Evolutionary conservation across 1,140 invertebrate genomes (phyloP), one percentile per base, ranked within the genome.

Genomic region (Aethina tumida): DNA sequence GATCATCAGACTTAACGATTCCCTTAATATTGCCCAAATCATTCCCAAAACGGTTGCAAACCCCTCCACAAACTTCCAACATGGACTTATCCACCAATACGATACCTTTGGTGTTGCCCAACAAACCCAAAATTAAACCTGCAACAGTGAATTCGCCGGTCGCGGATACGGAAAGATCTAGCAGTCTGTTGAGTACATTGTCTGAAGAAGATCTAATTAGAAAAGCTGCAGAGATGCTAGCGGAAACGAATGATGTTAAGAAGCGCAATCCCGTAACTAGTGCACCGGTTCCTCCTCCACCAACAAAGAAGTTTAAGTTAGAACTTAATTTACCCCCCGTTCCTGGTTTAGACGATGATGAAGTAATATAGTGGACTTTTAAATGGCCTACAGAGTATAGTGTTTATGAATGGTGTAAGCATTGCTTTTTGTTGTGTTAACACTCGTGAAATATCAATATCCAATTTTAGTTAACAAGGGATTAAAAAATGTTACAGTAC

Each of bases 141-240:
- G 12, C 36, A 7, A 36, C 35, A 2, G 29, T 35, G 7, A 39
- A 36, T 16, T 32, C 30, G 14, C 33, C 12, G 35, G 31, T 32
- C 6, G 16, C 12, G 6, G 37, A 45, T 13, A 15, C 17, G 12
- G 47, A 57, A 7, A 52, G 55, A 42, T 19, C 47, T 7, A 35
- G 60, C 29, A 64, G 69, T 36, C 68, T 69, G 3, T 44, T 73
- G 1, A 66, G 69, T 42, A 60, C 61, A 0, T 55, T 73, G 22
- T 69, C 66, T 21, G 70, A 72, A 45, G 56, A 67, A 27, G 70
- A 73, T 47, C 42, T 72, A 14, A 71, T 72, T 15, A 64, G 63
- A 38, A 74, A 74, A 50, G 71, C 71, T 0, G 67, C 66, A 18
- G 69, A 74, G 50, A 68, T 72, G 51, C 45, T 72, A n/a, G 66